Conservation (phyloP, 2,113 vertebrate genomes). For the Prionailurus viverrinus region DNA sequence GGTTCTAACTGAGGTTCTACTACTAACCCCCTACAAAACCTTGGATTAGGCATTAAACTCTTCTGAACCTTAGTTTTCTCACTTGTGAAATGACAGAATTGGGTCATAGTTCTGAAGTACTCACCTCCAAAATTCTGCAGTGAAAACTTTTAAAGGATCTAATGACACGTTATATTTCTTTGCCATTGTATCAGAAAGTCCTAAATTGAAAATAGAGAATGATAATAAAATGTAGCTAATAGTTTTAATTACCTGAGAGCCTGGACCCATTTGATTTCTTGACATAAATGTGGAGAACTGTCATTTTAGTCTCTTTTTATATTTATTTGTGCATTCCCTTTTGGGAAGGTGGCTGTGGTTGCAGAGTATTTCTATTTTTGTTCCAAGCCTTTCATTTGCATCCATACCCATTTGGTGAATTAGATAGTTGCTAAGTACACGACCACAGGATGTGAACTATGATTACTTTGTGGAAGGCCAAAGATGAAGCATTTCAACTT, state of each 20-base stretch:
- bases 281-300: neutral
- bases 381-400: slow-evolving; percentile 45
- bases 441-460: neutral
- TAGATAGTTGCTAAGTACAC: neutral
- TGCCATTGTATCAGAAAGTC: neutral
- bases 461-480: slow-evolving; percentile 52
- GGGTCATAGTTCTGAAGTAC: neutral
- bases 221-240: neutral
- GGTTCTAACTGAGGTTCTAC: neutral
- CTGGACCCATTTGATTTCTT: neutral
- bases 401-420: neutral
- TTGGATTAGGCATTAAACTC: neutral
- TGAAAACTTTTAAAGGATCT: neutral
- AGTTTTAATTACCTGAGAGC: slow-evolving; percentile 6
- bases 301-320: neutral
- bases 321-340: neutral
- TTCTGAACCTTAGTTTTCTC: neutral
- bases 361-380: slow-evolving; percentile 54
- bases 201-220: neutral
- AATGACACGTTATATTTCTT: slow-evolving; percentile 20
- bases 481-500: neutral
- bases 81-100: neutral
- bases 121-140: slow-evolving; percentile 10
- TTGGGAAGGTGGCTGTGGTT: slow-evolving; percentile 26
- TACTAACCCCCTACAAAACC: neutral